Evolutionary conservation across 2,113 vertebrate genomes (phyloP), one percentile per base, ranked within the genome.

Genomic region (Trematocara zebra): DNA sequence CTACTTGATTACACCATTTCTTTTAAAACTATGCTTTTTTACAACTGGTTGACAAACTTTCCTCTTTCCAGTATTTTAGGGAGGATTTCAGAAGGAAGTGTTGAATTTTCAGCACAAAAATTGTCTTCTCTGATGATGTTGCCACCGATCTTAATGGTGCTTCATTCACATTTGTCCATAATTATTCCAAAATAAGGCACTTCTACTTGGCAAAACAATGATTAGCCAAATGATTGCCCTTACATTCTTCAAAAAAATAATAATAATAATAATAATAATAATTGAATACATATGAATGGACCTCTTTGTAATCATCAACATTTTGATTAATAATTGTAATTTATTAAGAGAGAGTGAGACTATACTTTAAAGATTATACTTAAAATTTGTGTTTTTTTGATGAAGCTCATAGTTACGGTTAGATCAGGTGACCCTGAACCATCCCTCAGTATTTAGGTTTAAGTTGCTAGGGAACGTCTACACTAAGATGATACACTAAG

Each of bases 201-300:
- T 47, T 44, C 40, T 0, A 17, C 5, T 15, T 47, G 8, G 40
- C 15, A 47, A 47, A 74, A 49, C 40, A 47, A 74, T 11, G 40
- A 74, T 28, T 49, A 28, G 40, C 40, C 67, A 11, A 28, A 28
- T 28, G 23, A 2, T 11, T 47, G 14, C 6, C 40, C 14, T 74
- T 47, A 17, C 1, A 72, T 28, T 74, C 23, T 74, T 42, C 61
- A 4, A 59, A 52, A 37, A 18, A 4, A 59, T 28, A 28, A 28
- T 28, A 28, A 42, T 5, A 74, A 74, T 44, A 23, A 47, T 0
- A 33, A 59, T 0, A 33, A 59, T 4, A 61, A 23, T 5, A 74
- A 74, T 47, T 15, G 14, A 74, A 47, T 44, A 2, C 67, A 49
- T 47, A 18, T 74, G 42, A 49, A 74, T 47, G 23, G 5, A 18